These are phyloP conservation scores for Tribolium madens DNA, from an alignment of 1,140 invertebrate species.

Conservation along the genomic window DNA sequence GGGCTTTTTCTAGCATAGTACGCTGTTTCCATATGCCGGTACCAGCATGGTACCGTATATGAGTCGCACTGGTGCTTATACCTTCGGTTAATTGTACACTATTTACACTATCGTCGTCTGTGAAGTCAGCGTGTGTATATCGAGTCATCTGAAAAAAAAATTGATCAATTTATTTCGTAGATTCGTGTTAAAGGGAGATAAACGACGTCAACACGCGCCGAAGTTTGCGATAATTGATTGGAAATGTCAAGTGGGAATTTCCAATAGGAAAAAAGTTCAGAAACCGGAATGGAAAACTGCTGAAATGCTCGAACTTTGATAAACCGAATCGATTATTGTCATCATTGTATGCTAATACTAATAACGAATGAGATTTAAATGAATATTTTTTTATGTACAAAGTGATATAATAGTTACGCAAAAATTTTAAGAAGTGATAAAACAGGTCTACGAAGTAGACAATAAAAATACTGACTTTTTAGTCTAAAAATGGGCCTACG, in stretches of 20 bases:
- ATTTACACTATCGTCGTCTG: conserved; percentile 85
- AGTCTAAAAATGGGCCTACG: too few species aligned
- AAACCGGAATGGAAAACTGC: not conserved
- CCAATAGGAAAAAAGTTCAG: not conserved
- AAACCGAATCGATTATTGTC: too few species aligned
- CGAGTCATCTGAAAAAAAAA: conserved; percentile 80
- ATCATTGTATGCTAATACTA: too few species aligned
- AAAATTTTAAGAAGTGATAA: too few species aligned
- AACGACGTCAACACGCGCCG: not conserved
- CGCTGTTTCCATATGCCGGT: conserved; percentile 75
- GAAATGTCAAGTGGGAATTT: not conserved
- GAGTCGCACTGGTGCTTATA: conserved; percentile 75
- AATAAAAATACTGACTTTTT: too few species aligned
- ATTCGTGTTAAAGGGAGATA: not conserved
- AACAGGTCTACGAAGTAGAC: too few species aligned
- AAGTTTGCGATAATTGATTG: not conserved
- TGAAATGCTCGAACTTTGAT: not conserved
- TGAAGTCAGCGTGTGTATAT: conserved; percentile 87
- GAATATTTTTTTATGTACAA: too few species aligned
- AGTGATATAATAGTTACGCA: too few species aligned
- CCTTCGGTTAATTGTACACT: conserved; percentile 82
- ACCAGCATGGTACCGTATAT: conserved; percentile 82
- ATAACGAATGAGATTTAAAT: too few species aligned
- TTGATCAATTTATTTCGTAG: conserved; percentile 27
- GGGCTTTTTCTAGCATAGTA: conserved; percentile 71